A percentile compares a stretch with the other conserved stretches of the same genome.
Conservation (phyloP, 2,797 vertebrate species). For the Ibycter americanus region DNA sequence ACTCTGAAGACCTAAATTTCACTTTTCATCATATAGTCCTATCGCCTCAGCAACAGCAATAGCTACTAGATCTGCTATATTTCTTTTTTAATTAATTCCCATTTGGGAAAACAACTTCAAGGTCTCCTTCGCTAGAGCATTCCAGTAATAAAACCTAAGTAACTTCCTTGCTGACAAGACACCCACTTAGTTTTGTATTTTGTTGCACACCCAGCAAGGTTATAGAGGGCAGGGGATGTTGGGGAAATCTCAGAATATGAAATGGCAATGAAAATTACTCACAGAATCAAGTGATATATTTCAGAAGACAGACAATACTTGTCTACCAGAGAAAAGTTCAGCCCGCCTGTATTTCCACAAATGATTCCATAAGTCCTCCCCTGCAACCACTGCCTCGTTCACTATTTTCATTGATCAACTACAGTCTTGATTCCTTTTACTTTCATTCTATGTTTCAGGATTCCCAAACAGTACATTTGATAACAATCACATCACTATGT, state of each 20-base stretch:
- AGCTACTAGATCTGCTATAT: neutral
- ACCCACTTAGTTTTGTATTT: neutral
- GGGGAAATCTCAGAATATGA: neutral
- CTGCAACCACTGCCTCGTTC: neutral
- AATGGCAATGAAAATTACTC: fast-evolving
- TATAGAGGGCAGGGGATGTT: fast-evolving
- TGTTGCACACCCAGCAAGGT: neutral
- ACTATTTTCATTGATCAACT: neutral
- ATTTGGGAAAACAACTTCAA: neutral
- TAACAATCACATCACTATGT: neutral
- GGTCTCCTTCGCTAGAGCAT: neutral
- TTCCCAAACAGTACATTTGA: neutral
- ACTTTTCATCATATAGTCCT: neutral
- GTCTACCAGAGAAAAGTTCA: neutral
- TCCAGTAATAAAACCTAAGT: neutral
- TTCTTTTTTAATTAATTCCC: neutral
- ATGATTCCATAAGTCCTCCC: neutral
- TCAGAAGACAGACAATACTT: neutral
- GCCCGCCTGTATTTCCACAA: neutral
- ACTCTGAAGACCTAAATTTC: neutral
- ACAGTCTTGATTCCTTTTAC: neutral
- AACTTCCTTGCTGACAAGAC: neutral
- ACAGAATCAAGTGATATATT: neutral
- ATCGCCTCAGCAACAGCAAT: neutral
- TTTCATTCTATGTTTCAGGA: neutral